Percentiles rank a stretch among this genome's conserved stretches.
These are phyloP conservation scores for Hypercompe scribonia DNA, from an alignment of 2,888 invertebrate species.

Conservation along the genomic window DNA sequence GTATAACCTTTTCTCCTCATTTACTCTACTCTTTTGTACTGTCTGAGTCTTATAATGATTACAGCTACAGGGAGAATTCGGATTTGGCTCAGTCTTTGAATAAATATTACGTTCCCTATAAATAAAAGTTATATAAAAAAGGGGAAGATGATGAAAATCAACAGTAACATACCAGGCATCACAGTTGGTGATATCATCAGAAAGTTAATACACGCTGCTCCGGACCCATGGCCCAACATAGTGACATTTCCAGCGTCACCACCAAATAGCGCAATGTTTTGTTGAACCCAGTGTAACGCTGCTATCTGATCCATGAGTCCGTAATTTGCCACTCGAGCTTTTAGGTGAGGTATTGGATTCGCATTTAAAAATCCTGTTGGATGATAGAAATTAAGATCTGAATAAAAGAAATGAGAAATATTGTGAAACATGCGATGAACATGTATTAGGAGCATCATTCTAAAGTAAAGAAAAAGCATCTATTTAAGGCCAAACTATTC, in stretches of 20 bases:
- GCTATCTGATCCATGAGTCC: slow-evolving; percentile 99
- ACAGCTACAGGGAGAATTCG: no score
- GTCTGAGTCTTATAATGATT: no score
- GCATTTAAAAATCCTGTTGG: slow-evolving; percentile 95
- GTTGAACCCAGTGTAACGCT: slow-evolving; percentile 98
- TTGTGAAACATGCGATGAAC: no score
- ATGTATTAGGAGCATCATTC: no score
- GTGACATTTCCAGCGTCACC: slow-evolving; percentile 98
- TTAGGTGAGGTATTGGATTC: slow-evolving; percentile 94
- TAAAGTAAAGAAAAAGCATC: not conserved
- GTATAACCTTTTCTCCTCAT: no score
- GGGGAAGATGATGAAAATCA: not conserved
- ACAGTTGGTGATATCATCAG: slow-evolving; percentile 99
- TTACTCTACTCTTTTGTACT: no score
- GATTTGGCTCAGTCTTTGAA: no score
- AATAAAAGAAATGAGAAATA: not conserved
- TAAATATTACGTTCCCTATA: no score
- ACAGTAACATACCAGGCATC: slow-evolving; percentile 84
- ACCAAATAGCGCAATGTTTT: slow-evolving; percentile 97
- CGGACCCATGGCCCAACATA: slow-evolving; percentile 97
- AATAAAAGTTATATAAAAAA: no score
- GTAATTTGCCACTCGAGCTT: slow-evolving; percentile 97
- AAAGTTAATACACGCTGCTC: slow-evolving; percentile 98
- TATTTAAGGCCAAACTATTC: not conserved
- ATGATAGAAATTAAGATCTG: not conserved